Evolutionary conservation across 2,113 vertebrate species (phyloP), one percentile per base, ranked within the genome.

Genomic region (Rhinopomastus cyanomelas): DNA sequence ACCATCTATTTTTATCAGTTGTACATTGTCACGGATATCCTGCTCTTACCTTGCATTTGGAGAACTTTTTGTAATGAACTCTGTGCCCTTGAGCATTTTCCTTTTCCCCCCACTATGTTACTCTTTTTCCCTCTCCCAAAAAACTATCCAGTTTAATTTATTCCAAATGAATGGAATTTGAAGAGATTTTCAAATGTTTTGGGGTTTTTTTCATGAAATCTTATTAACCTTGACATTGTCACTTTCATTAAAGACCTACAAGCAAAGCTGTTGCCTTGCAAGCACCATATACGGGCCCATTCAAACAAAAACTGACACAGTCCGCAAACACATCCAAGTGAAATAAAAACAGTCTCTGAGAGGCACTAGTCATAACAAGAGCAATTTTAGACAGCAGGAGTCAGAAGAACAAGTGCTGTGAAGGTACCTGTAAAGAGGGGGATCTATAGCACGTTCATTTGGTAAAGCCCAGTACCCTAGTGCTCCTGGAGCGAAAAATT

Each of bases 321-420:
- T 74, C 92, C 79, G 76, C 69, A 86, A 76, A 86, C 57, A 72
- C 22, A 76, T 25, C 32, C 17, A 49, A 20, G 36, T 65, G 74
- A 72, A 87, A 91, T 8, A 42, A 69, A 72, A 94, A 61, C 39
- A 64, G 19, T 51, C 49, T 53, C 76, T 83, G 84, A 37, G 67
- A 67, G 72, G 30, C 32, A 37, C 12, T 48, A 12, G 32, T 53
- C 79, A 14, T 3, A 18, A 65, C 61, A 74, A 79, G 42, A 75
- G 78, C 78, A 87, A 61, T 93, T 88, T 81, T 44, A 74, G 79
- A 15, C 89, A 83, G 81, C 65, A 8, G 89, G 82, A 68, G 21
- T 4, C 48, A 75, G 69, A 56, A 26, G 39, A 27, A 44, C 30
- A 29, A 51, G 16, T 30, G 53, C 39, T 61, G 68, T 21, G 52